Percentiles rank a stretch among this genome's conserved stretches.
These are phyloP conservation scores for Palaemon carinicauda DNA, from an alignment of 1,140 invertebrate species.

Conservation along the genomic window DNA sequence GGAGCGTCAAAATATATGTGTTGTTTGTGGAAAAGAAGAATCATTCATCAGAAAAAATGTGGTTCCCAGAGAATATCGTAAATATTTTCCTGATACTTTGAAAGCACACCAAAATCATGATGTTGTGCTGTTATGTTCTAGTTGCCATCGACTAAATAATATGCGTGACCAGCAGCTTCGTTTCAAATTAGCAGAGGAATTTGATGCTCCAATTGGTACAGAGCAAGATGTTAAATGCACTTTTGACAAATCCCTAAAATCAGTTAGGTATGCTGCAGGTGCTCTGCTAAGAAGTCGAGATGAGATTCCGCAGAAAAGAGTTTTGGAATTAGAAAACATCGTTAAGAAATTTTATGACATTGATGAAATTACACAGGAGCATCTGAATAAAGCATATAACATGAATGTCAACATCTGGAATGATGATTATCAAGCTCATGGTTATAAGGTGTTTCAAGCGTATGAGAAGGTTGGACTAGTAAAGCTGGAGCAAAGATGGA, in stretches of 20 bases:
- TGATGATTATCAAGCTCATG: slow-evolving; percentile 72
- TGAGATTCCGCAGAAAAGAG: slow-evolving; percentile 48
- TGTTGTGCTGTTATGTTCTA: slow-evolving; percentile 77
- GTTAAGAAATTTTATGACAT: slow-evolving; percentile 63
- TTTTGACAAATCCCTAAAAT: slow-evolving; percentile 64
- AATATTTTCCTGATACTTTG: slow-evolving; percentile 80
- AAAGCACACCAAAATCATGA: slow-evolving; percentile 87
- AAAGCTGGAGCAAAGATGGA: slow-evolving; percentile 77
- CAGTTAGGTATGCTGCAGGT: slow-evolving; percentile 74
- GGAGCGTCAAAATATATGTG: slow-evolving; percentile 82
- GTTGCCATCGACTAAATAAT: slow-evolving; percentile 79
- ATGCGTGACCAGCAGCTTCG: slow-evolving; percentile 73
- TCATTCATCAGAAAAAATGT: slow-evolving; percentile 82
- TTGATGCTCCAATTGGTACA: slow-evolving; percentile 72
- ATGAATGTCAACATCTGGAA: slow-evolving; percentile 66
- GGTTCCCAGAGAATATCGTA: slow-evolving; percentile 84
- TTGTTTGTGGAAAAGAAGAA: slow-evolving; percentile 79
- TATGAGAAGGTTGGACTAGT: slow-evolving; percentile 72
- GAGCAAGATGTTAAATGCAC: slow-evolving; percentile 64
- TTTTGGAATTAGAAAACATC: slow-evolving; percentile 60
- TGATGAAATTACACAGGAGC: slow-evolving; percentile 62
- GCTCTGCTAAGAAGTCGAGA: slow-evolving; percentile 67
- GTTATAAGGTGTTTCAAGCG: slow-evolving; percentile 74
- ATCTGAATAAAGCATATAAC: slow-evolving; percentile 62
- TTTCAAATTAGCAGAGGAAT: slow-evolving; percentile 71